Evolutionary conservation across 2,888 invertebrate genomes (phyloP), one percentile per base, ranked within the genome.

Genomic region (Ormia ochracea): DNA sequence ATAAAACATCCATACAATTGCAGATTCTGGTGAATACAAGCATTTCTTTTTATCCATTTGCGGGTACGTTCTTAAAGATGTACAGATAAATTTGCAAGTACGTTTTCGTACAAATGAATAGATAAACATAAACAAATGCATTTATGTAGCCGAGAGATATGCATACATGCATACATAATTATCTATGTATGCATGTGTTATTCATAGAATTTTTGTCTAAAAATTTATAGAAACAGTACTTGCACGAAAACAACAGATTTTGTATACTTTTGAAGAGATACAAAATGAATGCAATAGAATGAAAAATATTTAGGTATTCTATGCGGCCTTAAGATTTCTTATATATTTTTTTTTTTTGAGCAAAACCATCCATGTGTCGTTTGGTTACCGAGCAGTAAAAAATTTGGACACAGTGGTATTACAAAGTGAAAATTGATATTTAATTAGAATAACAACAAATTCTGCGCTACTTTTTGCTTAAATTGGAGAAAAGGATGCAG

Each of bases 221-320:
- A 45, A 43, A n/a, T n/a, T n/a, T n/a, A n/a, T n/a, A n/a, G 17
- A 12, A 10, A 45, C 19, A 45, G 2, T 2, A 12, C 12, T 23
- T 21, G 6, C 19, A n/a, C n/a, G 0, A 7, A 43, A 7, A 9
- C 7, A 43, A 43, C 19, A 43, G 10, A 48, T 0, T 26, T 48
- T 45, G n/a, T 45, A n/a, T 10, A 23, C 19, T 45, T 45, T 9
- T 17, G 12, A 52, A 54, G 31, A 14, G 19, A 21, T 21, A 21
- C 5, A 10, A 41, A 41, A 4, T n/a, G 28, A 38, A n/a, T n/a
- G n/a, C n/a, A 26, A 52, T 41, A 7, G 28, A 65, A 48, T 38
- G 17, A 36, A 66, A 28, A 52, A 28, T 21, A 54, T 31, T 10
- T 28, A 36, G 33, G 17, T 63, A 65, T 50, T 65, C 50, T 33